Evolutionary conservation across 1,140 invertebrate genomes (phyloP), one percentile per base, ranked within the genome.

Genomic region (Cydia splendana): DNA sequence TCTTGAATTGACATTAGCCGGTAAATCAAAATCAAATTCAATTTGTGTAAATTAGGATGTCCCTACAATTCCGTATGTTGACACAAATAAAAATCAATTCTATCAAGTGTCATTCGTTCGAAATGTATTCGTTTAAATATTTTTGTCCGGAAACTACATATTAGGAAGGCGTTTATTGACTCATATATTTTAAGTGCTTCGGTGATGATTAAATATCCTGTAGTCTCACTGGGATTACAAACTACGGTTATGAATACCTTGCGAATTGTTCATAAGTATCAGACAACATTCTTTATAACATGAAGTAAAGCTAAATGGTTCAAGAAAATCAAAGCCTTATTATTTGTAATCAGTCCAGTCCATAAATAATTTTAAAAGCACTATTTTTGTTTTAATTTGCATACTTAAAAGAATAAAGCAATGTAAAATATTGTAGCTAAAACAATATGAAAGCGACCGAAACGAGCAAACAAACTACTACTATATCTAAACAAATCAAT

Each of bases 191-290:
- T 87, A 84, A 90, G 86, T 88, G 88, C 85, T 82, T 84, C 78
- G 81, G 82, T 85, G 86, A 89, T 92, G 88, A 92, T 92, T 91
- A 92, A 69, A 92, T 92, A 90, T 90, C 88, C 88, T 88, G 90
- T 88, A 90, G 89, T 77, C 82, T 83, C 82, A 86, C 86, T 86
- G 90, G 79, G 87, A 85, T 84, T 75, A 62, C 18, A 9, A 10
- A 18, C n/a, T 24, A 24, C 18, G 57, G 10, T 24, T 62, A 62
- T 24, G 20, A 62, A n/a, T 62, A 62, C 20, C 57, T 24, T 12
- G 20, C 57, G 57, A 62, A 62, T 62, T 62, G 10, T n/a, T 62
- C 57, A 62, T 62, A 24, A 62, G n/a, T 53, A 53, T 18, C 15
- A n/a, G 6, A 18, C 53, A 15, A 57, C 2, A 24, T 53, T n/a